Base-by-base conservation (phyloP, 1,140 invertebrate genomes). In the Hestina assimilis region DNA sequence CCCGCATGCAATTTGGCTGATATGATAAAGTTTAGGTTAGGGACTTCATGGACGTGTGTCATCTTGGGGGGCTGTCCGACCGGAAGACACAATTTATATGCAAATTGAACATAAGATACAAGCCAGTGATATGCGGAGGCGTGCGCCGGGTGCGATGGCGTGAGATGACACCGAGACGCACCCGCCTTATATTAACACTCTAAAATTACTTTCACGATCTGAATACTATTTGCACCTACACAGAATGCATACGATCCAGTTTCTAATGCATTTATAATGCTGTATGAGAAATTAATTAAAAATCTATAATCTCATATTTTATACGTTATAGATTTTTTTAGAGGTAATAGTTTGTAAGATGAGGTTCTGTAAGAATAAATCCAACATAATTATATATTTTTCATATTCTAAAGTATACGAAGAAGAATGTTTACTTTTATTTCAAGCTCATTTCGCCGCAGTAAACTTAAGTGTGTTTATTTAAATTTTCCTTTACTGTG, bases 21-120 rank as follows among this genome's bases (percentile, higher is more conserved):
- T 53, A 33, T 53, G 55, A 62, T 50, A 63, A 59, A 69, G 40
- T 64, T 66, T 67, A 50, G 60, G 63, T 67, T 24, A 59, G 53
- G 59, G 63, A 58, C 63, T 70, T 71, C 67, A 66, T 53, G 69
- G 75, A 83, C 78, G 79, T 70, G 74, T 83, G 79, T 83, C 80
- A 74, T 84, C 83, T 86, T 86, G 75, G 68, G 66, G 54, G 74
- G 66, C 61, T 70, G 67, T 78, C 73, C 80, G 83, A 83, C 75
- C 79, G 79, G 76, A 85, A 86, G 84, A 87, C 74, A 87, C 81
- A 86, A 87, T 87, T 84, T 87, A 87, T 86, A 87, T 84, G 83
- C 81, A 82, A 87, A 87, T 87, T 75, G 66, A 66, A 75, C 68
- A 73, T 70, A 84, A 85, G 84, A 85, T 84, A 85, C 82, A 83